These are phyloP conservation scores for Planococcus citri DNA, from an alignment of 1,140 invertebrate genomes.

Conservation along the genomic window DNA sequence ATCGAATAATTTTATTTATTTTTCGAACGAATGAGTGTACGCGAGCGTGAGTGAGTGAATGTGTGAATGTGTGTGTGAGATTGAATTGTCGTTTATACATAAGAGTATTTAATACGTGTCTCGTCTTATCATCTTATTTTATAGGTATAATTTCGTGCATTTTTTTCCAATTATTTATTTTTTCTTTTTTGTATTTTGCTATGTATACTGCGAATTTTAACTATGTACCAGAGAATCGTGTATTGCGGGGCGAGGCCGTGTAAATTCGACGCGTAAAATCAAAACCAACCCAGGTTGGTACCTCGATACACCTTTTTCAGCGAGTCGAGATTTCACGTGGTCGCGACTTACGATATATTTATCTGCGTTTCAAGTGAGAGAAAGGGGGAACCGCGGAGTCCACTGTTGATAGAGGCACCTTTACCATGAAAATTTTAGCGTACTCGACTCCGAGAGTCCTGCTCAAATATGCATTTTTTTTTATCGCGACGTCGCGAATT, in stretches of 20 bases:
- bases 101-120: no score
- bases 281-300: background rate
- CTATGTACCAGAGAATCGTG: background rate
- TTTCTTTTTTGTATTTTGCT: background rate
- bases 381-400: no score
- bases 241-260: background rate
- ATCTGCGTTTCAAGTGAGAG: no score
- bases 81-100: no score
- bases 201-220: background rate
- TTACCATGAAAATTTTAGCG: background rate
- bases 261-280: background rate
- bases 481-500: background rate
- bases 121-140: background rate
- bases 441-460: background rate
- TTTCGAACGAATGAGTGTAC: no score
- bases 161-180: background rate
- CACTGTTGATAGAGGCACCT: no score
- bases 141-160: background rate
- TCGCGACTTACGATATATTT: no score
- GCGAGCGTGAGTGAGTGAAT: no score
- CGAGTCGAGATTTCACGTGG: background rate
- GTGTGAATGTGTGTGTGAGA: no score
- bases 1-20: background rate
- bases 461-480: background rate
- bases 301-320: background rate